A percentile compares a stretch with the other conserved stretches of the same genome.
phyloP scores from a whole-genome alignment of 2,888 invertebrate species.

The Clitarchus hookeri region DNA sequence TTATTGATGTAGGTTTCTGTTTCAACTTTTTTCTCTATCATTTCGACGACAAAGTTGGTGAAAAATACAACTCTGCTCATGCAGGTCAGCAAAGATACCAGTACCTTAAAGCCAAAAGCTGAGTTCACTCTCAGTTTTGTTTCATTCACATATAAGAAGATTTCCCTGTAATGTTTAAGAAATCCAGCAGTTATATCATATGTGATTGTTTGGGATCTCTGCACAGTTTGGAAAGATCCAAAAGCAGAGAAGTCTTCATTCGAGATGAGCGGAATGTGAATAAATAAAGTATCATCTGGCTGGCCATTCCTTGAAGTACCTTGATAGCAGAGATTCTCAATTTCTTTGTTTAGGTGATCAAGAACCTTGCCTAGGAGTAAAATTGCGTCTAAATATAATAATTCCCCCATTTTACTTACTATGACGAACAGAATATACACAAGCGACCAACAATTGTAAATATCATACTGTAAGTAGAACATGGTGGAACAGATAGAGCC shows the following conservation, averaged over 20 bases:
- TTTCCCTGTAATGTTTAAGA: background rate
- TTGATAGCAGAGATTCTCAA: background rate
- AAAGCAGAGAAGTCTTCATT: background rate
- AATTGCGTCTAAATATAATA: background rate
- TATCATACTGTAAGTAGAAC: background rate
- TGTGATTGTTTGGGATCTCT: too few species aligned
- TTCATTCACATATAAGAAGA: background rate
- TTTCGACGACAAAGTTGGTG: background rate
- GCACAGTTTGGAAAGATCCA: background rate
- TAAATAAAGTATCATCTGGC: background rate
- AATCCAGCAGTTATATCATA: background rate
- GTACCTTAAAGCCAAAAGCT: background rate
- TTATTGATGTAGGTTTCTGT: background rate
- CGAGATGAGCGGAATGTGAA: background rate
- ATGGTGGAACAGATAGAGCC: background rate
- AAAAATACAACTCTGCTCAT: background rate
- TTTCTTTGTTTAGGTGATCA: background rate
- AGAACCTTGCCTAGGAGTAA: background rate
- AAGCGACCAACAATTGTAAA: background rate
- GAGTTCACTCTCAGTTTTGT: background rate
- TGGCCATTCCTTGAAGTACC: background rate
- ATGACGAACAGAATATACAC: background rate
- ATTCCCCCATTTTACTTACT: background rate
- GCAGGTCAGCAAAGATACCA: background rate
- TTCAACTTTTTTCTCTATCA: background rate